A percentile compares a stretch with the other conserved stretches of the same genome.
Evolutionary conservation across 2,113 vertebrate species (phyloP).

Genomic region (Tautogolabrus adspersus): DNA sequence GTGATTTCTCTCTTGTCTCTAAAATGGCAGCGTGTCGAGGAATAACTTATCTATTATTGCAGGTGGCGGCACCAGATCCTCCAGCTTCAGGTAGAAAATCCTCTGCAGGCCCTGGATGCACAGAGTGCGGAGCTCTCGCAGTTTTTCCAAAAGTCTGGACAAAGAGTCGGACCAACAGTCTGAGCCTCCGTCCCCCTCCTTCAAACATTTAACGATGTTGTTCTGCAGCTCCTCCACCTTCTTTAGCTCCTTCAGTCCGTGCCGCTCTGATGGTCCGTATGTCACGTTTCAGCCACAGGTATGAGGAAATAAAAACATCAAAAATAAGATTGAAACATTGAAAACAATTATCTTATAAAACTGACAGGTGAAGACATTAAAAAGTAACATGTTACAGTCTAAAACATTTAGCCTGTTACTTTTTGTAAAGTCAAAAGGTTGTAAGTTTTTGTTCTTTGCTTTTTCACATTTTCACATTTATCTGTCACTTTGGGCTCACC

Average conservation of each 20-base stretch:
- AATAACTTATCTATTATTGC: constrained; percentile 98
- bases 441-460: no score
- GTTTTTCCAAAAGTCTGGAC: constrained; percentile 95
- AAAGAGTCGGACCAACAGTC: constrained; percentile 88
- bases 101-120: constrained; percentile 98
- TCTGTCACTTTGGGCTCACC: no score
- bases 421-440: no score
- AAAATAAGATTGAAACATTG: background rate
- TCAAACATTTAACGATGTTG: constrained; percentile 93
- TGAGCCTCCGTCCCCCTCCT: constrained; percentile 88
- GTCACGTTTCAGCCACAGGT: background rate
- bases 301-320: background rate
- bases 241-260: constrained; percentile 95
- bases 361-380: no score
- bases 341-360: no score
- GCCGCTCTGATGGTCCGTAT: constrained; percentile 86
- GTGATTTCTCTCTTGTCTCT: constrained; percentile 41
- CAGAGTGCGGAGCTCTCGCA: constrained; percentile 95
- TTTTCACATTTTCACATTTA: no score
- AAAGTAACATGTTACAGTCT: no score
- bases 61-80: constrained; percentile 97
- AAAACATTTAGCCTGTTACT: no score
- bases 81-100: constrained; percentile 99
- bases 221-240: constrained; percentile 94
- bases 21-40: constrained; percentile 97